A percentile compares a stretch with the other conserved stretches of the same genome.
phyloP scores from a whole-genome alignment of 37 sponge, comb jelly and placozoan genomes.

The Axinella damicornis region DNA sequence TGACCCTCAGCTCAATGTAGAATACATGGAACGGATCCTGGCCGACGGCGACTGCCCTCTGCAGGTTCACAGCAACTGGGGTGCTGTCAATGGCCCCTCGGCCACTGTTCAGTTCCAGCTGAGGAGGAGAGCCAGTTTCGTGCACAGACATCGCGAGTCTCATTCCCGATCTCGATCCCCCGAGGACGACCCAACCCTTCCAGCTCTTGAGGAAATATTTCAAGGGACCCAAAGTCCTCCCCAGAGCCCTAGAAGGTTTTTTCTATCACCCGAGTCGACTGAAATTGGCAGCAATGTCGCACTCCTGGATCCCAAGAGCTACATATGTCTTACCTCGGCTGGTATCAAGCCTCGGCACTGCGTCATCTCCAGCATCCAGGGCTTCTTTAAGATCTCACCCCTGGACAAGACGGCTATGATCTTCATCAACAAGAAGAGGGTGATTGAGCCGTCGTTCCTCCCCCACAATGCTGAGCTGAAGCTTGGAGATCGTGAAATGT shows the following conservation, averaged over 20 bases:
- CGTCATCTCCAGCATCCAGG: slow-evolving; percentile 34
- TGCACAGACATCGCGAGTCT: not conserved
- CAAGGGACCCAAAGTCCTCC: slow-evolving; percentile 43
- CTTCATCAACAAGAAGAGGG: slow-evolving; percentile 47
- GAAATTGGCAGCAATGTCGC: slow-evolving; percentile 57
- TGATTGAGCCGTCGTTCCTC: slow-evolving; percentile 50
- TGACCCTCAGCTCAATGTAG: slow-evolving; percentile 39
- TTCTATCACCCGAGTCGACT: slow-evolving; percentile 22
- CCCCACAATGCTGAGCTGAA: slow-evolving; percentile 41
- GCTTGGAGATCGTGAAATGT: slow-evolving; percentile 52
- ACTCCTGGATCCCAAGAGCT: slow-evolving; percentile 16
- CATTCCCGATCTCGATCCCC: slow-evolving; percentile 21
- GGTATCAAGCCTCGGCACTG: slow-evolving; percentile 82
- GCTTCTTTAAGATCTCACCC: slow-evolving; percentile 67
- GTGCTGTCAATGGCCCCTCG: not conserved
- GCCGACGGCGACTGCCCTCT: slow-evolving; percentile 54
- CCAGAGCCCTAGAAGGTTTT: slow-evolving; percentile 4
- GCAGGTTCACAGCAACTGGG: slow-evolving; percentile 38
- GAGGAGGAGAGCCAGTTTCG: slow-evolving; percentile 40
- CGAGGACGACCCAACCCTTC: slow-evolving; percentile 23
- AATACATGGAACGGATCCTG: slow-evolving; percentile 44
- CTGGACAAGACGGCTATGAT: slow-evolving; percentile 51
- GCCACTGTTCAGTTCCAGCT: slow-evolving; percentile 55
- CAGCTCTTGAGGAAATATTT: slow-evolving; percentile 54
- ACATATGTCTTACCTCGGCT: slow-evolving; percentile 19